Percentiles rank a stretch among this genome's conserved stretches.
Conservation (phyloP, 2,888 invertebrate genomes). For the Syritta pipiens region DNA sequence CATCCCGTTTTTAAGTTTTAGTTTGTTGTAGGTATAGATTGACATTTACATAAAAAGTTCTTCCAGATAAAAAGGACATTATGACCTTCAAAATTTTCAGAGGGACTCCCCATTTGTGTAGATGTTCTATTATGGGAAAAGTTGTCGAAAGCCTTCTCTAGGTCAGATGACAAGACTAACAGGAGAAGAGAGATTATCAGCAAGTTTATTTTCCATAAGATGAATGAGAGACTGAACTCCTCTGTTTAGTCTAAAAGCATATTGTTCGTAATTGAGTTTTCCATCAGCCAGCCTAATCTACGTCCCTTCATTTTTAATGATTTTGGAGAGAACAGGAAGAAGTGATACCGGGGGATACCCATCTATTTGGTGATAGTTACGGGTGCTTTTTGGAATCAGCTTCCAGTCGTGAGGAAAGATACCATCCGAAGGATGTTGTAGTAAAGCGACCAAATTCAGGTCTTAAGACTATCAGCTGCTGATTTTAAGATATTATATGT, state of each 20-base stretch:
- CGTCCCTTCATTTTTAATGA: conserved; percentile 18
- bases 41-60: background rate
- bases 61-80: background rate
- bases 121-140: background rate
- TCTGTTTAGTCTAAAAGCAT: conserved; percentile 7
- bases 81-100: background rate
- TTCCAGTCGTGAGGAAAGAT: conserved; percentile 20
- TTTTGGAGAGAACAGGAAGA: conserved; percentile 6
- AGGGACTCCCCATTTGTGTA: background rate
- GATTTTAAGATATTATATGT: conserved; percentile 10
- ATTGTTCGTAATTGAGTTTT: conserved; percentile 3
- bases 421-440: background rate
- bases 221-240: conserved; percentile 14
- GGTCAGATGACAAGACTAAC: conserved; percentile 3
- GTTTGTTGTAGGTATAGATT: too few species aligned
- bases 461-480: conserved; percentile 3
- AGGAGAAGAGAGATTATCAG: background rate
- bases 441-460: background rate
- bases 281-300: conserved; percentile 8
- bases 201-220: background rate
- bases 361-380: background rate
- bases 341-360: conserved; percentile 15
- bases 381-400: background rate
- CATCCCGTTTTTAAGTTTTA: too few species aligned
- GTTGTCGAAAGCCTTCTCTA: conserved; percentile 1